Base-by-base conservation (phyloP, 2,888 invertebrate genomes). In the Eupithecia tripunctaria region DNA sequence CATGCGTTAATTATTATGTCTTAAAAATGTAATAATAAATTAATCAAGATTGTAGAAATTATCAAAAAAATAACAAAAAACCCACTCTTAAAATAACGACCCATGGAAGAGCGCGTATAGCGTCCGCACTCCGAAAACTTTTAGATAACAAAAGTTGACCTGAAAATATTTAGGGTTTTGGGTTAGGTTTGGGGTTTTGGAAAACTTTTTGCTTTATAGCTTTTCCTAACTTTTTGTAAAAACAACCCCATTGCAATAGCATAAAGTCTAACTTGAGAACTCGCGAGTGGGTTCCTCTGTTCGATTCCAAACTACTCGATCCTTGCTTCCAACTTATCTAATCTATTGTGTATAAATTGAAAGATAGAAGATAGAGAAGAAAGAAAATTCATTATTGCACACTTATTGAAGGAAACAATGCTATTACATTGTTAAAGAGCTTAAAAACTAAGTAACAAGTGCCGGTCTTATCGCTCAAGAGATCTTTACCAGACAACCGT, bases 171-270 rank as follows among this genome's bases (percentile, higher is more conserved):
- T 25, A 51, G n/a, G n/a, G n/a, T 51, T 51, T 25, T 5, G 56
- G 25, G 47, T 47, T 14, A n/a, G n/a, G n/a, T n/a, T 51, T 1
- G 21, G 25, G 56, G 56, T 56, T 12, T 56, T 12, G 10, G 8
- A 25, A 56, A 25, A 56, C 21, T 56, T 56, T 51, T 56, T 12
- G 21, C 25, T 56, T 56, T 56, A 56, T 25, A 56, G 4, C 25
- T 56, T 12, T 25, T 25, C 56, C 12, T 4, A 25, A 25, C 25
- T 56, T 25, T 51, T 56, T 14, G 25, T 8, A 51, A 51, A 51
- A 51, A 56, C 21, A 25, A 56, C 56, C 56, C 56, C 14, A 56
- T 21, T 51, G 56, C 25, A 56, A 56, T 56, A 56, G n/a, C 56
- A 56, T 25, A 56, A 14, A 56, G 21, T 56, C 12, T 12, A 56